phyloP scores from a whole-genome alignment of 1,140 invertebrate genomes.

The Adoxophyes honmai region DNA sequence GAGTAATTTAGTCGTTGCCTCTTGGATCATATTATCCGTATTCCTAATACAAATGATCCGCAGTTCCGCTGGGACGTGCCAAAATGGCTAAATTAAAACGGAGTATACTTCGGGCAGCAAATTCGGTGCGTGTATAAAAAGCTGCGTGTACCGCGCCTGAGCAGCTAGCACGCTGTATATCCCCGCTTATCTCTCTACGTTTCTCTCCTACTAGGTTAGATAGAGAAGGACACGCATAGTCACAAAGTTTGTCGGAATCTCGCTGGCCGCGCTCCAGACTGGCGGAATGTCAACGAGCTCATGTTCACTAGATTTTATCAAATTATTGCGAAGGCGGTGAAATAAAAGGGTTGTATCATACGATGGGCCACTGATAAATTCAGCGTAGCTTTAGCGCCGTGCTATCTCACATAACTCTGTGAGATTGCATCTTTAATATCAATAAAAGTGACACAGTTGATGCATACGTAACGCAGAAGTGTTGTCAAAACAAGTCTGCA shows the following conservation, averaged over 20 bases:
- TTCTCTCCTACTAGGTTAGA: no score
- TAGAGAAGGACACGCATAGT: no score
- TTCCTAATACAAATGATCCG: conserved; percentile 59
- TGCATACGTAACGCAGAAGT: background rate
- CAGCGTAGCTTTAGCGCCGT: background rate
- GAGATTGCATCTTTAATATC: background rate
- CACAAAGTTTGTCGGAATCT: conserved; percentile 15
- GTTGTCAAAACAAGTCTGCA: background rate
- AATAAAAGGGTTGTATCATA: background rate
- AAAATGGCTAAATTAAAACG: conserved; percentile 60
- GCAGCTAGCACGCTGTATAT: no score
- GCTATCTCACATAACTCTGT: background rate
- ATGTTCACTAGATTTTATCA: conserved; percentile 19
- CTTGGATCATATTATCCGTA: conserved; percentile 53
- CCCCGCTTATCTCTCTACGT: no score
- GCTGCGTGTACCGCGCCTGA: conserved; percentile 18
- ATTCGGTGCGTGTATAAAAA: conserved; percentile 48
- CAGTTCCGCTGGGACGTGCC: conserved; percentile 52
- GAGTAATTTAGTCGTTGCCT: conserved; percentile 47
- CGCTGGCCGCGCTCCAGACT: conserved; percentile 40
- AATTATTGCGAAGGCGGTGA: conserved; percentile 6
- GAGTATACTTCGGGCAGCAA: conserved; percentile 38
- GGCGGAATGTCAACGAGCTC: conserved; percentile 28
- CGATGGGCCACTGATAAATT: background rate
- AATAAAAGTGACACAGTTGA: background rate